Base-by-base conservation (phyloP, 2,888 invertebrate species). In the Melinaea marsaeus region DNA sequence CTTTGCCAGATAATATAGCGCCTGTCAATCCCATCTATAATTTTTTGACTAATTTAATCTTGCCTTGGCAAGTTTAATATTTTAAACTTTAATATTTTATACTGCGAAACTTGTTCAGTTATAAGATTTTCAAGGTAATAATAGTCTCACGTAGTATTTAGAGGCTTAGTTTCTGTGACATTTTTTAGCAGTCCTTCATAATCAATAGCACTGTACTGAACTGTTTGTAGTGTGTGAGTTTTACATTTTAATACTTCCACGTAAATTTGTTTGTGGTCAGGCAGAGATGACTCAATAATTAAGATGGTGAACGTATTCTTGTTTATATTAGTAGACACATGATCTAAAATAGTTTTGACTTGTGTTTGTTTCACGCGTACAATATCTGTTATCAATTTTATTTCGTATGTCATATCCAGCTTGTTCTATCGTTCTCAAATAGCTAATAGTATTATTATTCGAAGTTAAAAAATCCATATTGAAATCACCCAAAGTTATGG, bases 251-350 rank as follows among this genome's bases (percentile, higher is more conserved):
- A 48, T 32, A 68, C 6, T 63, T 70, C 67, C 0, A 72, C 1
- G 7, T 69, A 69, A 32, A 75, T 68, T 47, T 72, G 71, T 56
- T 69, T 72, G 51, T 73, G 72, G 42, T 74, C 74, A 0, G 73
- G 69, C 35, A 74, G 35, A 0, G 69, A n/a, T 1, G 70, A 69
- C 0, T 74, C 67, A 1, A 74, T 57, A 1, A 70, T 61, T 13
- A 67, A 58, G 9, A 72, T n/a, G 22, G 67, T 69, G 33, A 71
- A 73, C 0, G 48, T 33, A n/a, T 71, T 58, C n/a, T 71, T 57
- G 22, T 61, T 61, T 6, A 74, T 34, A 34, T 71, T 70, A 2
- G 75, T 69, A 33, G 51, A 60, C 0, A 73, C 60, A 56, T 73
- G 74, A 55, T 76, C 73, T 13, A 74, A 5, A 6, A 73, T 71